These are phyloP conservation scores for Axea sp. DNA, from an alignment of 2,888 invertebrate genomes.

Conservation along the genomic window DNA sequence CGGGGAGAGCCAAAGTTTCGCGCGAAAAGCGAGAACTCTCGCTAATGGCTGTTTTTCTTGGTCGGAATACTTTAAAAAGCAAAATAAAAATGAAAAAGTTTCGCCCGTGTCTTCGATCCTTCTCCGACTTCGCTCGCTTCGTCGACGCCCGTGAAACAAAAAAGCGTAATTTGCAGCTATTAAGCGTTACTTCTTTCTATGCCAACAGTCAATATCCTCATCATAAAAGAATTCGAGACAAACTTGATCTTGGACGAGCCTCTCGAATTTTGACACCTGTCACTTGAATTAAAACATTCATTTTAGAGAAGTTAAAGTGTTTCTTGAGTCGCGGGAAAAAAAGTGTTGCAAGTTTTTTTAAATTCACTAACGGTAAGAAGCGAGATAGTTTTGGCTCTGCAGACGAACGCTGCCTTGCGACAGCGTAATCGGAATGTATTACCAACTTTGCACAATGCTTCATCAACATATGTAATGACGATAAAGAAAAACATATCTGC, in stretches of 20 bases:
- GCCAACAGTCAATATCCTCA: constrained; percentile 14
- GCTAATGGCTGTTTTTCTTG: constrained; percentile 80
- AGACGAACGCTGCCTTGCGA: constrained; percentile 22
- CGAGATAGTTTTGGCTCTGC: constrained; percentile 6
- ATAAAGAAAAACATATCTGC: constrained; percentile 43
- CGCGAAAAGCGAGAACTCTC: constrained; percentile 79
- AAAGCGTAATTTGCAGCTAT: constrained; percentile 76
- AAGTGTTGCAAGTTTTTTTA: not conserved
- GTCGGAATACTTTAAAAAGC: constrained; percentile 77
- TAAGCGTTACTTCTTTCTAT: constrained; percentile 64
- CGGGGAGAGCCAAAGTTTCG: constrained; percentile 75
- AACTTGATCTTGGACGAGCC: not conserved
- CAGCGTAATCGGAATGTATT: constrained; percentile 48
- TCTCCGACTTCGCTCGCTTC: constrained; percentile 27
- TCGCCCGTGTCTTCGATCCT: constrained; percentile 48
- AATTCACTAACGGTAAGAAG: constrained; percentile 12
- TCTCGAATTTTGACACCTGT: constrained; percentile 21
- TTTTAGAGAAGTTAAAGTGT: too few relatives aligned
- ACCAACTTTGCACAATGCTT: constrained; percentile 56
- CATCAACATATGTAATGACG: constrained; percentile 58
- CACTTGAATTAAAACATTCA: too few relatives aligned
- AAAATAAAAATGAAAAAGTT: constrained; percentile 75
- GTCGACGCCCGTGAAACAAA: constrained; percentile 64
- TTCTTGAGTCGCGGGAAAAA: too few relatives aligned
- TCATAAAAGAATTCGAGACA: not conserved